A percentile compares a stretch with the other conserved stretches of the same genome.
Evolutionary conservation across 2,113 vertebrate species (phyloP).

Genomic region (Loxodonta africana): DNA sequence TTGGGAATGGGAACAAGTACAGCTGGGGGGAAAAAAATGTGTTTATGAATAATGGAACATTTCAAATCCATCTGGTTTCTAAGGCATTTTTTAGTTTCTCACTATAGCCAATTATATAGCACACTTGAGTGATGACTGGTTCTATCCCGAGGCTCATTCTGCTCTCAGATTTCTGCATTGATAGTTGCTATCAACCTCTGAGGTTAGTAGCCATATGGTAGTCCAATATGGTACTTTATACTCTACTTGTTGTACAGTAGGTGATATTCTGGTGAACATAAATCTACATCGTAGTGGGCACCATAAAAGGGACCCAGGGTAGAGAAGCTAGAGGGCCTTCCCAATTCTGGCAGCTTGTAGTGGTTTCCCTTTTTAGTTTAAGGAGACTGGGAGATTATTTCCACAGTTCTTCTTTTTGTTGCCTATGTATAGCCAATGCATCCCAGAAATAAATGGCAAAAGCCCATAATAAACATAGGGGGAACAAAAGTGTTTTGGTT

Average conservation of each 20-base stretch:
- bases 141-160: slow-evolving; percentile 92
- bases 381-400: slow-evolving; percentile 82
- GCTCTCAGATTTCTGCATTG: slow-evolving; percentile 91
- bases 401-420: slow-evolving; percentile 74
- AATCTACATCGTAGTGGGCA: slow-evolving; percentile 88
- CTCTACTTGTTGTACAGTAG: slow-evolving; percentile 88
- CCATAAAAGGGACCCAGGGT: slow-evolving; percentile 66
- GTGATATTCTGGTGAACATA: slow-evolving; percentile 88
- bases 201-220: slow-evolving; percentile 93
- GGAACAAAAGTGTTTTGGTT: background rate
- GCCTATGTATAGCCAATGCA: slow-evolving; percentile 75
- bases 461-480: background rate
- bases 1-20: slow-evolving; percentile 89
- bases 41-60: slow-evolving; percentile 95
- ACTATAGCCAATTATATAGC: slow-evolving; percentile 92
- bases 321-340: slow-evolving; percentile 73
- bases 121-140: slow-evolving; percentile 92
- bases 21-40: slow-evolving; percentile 85
- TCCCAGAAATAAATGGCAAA: slow-evolving; percentile 83
- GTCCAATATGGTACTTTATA: slow-evolving; percentile 91
- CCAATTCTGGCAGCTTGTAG: slow-evolving; percentile 78
- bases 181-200: slow-evolving; percentile 91
- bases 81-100: slow-evolving; percentile 91
- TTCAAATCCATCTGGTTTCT: slow-evolving; percentile 93
- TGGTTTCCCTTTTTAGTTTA: slow-evolving; percentile 85